Conservation (phyloP, 1,140 invertebrate species). For the Chymomyza costata region DNA sequence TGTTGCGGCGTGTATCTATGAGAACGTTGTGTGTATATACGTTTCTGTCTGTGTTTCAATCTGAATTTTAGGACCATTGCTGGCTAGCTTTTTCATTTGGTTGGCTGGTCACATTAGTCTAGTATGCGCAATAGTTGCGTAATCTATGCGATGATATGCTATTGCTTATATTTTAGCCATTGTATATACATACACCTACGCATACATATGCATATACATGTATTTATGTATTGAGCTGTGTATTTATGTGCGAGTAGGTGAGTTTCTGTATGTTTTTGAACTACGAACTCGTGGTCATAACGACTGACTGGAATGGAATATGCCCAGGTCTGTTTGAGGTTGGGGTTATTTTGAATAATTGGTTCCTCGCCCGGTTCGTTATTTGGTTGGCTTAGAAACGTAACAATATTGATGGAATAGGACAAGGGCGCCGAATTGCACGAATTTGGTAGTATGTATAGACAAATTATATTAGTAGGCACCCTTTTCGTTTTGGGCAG, state of each 20-base stretch:
- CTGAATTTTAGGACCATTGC: too few species aligned
- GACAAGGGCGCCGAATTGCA: background rate
- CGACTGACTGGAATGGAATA: slow-evolving; percentile 8
- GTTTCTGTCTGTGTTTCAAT: background rate
- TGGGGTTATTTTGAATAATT: slow-evolving; percentile 24
- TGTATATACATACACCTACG: slow-evolving; percentile 1
- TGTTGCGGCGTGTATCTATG: background rate
- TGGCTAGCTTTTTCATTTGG: slow-evolving; percentile 1
- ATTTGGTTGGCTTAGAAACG: slow-evolving; percentile 40
- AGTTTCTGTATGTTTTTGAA: slow-evolving; percentile 25
- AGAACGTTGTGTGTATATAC: background rate
- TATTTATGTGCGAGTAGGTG: slow-evolving; percentile 14
- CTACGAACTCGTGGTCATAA: slow-evolving; percentile 31
- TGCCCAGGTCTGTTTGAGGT: slow-evolving; percentile 3
- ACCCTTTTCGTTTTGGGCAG: too few species aligned
- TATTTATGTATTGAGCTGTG: slow-evolving; percentile 29
- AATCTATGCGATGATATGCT: slow-evolving; percentile 66
- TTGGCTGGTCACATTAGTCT: slow-evolving; percentile 1
- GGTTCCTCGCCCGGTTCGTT: slow-evolving; percentile 1
- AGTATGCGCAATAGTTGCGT: slow-evolving; percentile 57
- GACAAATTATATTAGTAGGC: too few species aligned
- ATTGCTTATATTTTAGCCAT: slow-evolving; percentile 40
- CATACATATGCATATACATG: background rate
- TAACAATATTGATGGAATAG: background rate
- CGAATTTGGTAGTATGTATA: too few species aligned